Percentiles rank a stretch among this genome's conserved stretches.
Conservation (phyloP, 2,113 vertebrate species). For the Grantiella picta region DNA sequence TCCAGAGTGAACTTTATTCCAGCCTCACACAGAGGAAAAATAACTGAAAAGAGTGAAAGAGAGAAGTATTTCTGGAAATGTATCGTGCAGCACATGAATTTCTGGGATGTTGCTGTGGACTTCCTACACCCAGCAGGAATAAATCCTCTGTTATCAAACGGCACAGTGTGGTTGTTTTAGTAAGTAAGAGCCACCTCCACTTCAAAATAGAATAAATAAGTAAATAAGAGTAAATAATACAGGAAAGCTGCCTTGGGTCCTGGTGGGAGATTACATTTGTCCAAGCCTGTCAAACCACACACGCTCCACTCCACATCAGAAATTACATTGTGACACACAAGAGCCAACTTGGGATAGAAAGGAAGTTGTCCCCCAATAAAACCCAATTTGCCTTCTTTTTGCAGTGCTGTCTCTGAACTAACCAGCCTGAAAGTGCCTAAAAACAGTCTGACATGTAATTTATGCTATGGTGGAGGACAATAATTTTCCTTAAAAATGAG, state of each 20-base stretch:
- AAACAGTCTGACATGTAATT: conserved; percentile 60
- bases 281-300: neutral
- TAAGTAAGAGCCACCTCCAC: neutral
- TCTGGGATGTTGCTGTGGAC: neutral
- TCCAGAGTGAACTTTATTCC: neutral
- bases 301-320: neutral
- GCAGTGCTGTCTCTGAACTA: conserved; percentile 45
- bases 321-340: neutral
- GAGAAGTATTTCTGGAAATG: neutral
- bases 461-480: neutral
- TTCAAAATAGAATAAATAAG: neutral
- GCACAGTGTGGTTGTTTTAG: neutral
- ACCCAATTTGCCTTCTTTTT: neutral
- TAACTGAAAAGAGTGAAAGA: neutral
- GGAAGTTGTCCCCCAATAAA: neutral
- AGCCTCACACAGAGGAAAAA: neutral
- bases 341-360: neutral
- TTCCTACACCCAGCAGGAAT: neutral
- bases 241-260: neutral
- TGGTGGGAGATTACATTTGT: neutral
- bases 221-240: neutral
- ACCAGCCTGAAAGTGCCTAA: conserved; percentile 58
- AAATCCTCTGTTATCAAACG: neutral
- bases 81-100: rapidly evolving
- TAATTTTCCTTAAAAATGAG: conserved; percentile 57